Conservation (phyloP, 2,888 invertebrate genomes). For the Drosophila pegasa region DNA sequence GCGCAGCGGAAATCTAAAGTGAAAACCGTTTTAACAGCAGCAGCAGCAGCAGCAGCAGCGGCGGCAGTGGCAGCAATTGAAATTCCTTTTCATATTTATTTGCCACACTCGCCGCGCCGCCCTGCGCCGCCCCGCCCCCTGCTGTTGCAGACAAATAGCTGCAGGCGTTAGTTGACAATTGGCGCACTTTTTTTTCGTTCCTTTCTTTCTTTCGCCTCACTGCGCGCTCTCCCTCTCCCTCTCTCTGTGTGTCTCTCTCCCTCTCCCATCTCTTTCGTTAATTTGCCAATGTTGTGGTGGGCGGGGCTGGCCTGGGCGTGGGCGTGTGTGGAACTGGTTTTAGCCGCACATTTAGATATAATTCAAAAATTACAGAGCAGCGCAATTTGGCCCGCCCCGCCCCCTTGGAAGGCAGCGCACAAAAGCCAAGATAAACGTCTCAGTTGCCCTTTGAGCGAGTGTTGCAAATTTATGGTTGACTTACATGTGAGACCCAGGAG, state of each 20-base stretch:
- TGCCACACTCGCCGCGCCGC: slow-evolving; percentile 6
- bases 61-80: slow-evolving; percentile 59
- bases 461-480: slow-evolving; percentile 53
- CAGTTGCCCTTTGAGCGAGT: slow-evolving; percentile 53
- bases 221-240: background rate
- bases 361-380: slow-evolving; percentile 82
- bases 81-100: slow-evolving; percentile 59
- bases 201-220: background rate
- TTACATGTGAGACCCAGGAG: slow-evolving; percentile 59
- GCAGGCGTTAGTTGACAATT: slow-evolving; percentile 79
- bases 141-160: slow-evolving; percentile 47
- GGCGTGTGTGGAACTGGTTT: slow-evolving; percentile 34
- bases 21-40: slow-evolving; percentile 80
- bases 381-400: slow-evolving; percentile 41
- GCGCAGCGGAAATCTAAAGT: slow-evolving; percentile 76
- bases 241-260: background rate
- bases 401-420: background rate
- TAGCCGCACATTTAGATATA: slow-evolving; percentile 70
- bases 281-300: slow-evolving; percentile 31
- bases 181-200: slow-evolving; percentile 35
- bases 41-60: slow-evolving; percentile 21
- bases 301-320: slow-evolving; percentile 10
- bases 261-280: background rate
- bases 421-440: slow-evolving; percentile 71
- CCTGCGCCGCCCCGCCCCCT: background rate